phyloP scores from a whole-genome alignment of 2,888 invertebrate species.

The Apoderus coryli region DNA sequence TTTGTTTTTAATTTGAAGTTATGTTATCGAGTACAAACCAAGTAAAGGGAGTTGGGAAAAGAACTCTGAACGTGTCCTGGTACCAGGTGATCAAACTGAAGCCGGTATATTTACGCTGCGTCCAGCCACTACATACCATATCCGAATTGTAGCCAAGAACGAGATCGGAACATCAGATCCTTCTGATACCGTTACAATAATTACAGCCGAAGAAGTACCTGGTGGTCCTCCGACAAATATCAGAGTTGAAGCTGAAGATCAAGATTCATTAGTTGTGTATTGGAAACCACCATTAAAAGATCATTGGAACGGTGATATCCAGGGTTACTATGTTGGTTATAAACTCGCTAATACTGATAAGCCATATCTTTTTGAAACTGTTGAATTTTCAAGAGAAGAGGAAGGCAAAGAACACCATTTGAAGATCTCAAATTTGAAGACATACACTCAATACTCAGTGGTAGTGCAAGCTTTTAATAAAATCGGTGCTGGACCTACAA shows the following conservation, averaged over 20 bases:
- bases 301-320: conserved; percentile 87
- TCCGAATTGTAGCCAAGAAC: conserved; percentile 86
- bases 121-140: conserved; percentile 86
- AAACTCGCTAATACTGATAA: conserved; percentile 72
- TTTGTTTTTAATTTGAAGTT: too few species aligned
- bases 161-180: conserved; percentile 86
- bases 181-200: conserved; percentile 85
- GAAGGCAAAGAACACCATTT: conserved; percentile 82
- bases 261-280: conserved; percentile 72
- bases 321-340: conserved; percentile 82
- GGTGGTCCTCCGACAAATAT: conserved; percentile 73
- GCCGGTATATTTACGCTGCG: conserved; percentile 78
- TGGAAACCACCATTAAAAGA: conserved; percentile 84
- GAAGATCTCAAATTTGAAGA: conserved; percentile 41
- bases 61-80: conserved; percentile 74
- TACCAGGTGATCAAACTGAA: conserved; percentile 79
- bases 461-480: conserved; percentile 92
- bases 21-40: conserved; percentile 82
- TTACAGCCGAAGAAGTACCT: conserved; percentile 80
- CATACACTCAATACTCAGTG: conserved; percentile 91
- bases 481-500: conserved; percentile 83
- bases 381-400: conserved; percentile 82
- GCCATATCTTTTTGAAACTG: conserved; percentile 80
- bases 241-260: conserved; percentile 74
- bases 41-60: conserved; percentile 70